These are phyloP conservation scores for Drosophila neotestacea DNA, from an alignment of 2,888 invertebrate species.

Conservation along the genomic window DNA sequence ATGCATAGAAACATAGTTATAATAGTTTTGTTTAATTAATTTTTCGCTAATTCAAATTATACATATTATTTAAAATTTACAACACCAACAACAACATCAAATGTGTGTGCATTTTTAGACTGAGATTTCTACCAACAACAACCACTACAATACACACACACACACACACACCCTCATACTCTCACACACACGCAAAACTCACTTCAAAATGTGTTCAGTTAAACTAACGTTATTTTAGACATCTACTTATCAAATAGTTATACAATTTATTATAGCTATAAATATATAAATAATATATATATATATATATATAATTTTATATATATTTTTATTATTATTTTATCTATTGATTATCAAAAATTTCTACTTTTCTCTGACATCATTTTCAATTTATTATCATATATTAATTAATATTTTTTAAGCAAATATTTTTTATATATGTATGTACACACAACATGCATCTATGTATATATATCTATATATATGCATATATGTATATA, in stretches of 20 bases:
- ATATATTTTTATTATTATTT: slow-evolving; percentile 28
- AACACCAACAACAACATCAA: slow-evolving; percentile 22
- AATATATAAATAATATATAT: slow-evolving; percentile 23
- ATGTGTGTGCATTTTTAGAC: slow-evolving; percentile 66
- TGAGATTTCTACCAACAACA: slow-evolving; percentile 67
- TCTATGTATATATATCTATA: slow-evolving; percentile 16
- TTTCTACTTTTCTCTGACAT: slow-evolving; percentile 3
- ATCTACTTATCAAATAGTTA: slow-evolving; percentile 65
- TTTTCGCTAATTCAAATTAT: slow-evolving; percentile 3
- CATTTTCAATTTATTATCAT: slow-evolving; percentile 31
- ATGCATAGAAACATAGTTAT: slow-evolving; percentile 16
- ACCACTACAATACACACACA: slow-evolving; percentile 37
- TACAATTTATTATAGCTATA: slow-evolving; percentile 31
- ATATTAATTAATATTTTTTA: slow-evolving; percentile 36
- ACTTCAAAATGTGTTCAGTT: slow-evolving; percentile 79
- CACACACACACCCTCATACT: slow-evolving; percentile 29
- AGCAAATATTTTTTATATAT: slow-evolving; percentile 26
- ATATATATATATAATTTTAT: slow-evolving; percentile 3
- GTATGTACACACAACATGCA: neutral
- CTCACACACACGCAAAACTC: slow-evolving; percentile 46
- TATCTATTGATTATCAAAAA: slow-evolving; percentile 25
- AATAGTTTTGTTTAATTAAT: slow-evolving; percentile 10
- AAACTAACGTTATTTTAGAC: slow-evolving; percentile 75
- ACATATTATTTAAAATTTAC: slow-evolving; percentile 13
- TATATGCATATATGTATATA: neutral